Percentiles rank a stretch among this genome's conserved stretches.
Evolutionary conservation across 2,113 vertebrate genomes (phyloP).

Genomic region (Hydrochoerus hydrochaeris): DNA sequence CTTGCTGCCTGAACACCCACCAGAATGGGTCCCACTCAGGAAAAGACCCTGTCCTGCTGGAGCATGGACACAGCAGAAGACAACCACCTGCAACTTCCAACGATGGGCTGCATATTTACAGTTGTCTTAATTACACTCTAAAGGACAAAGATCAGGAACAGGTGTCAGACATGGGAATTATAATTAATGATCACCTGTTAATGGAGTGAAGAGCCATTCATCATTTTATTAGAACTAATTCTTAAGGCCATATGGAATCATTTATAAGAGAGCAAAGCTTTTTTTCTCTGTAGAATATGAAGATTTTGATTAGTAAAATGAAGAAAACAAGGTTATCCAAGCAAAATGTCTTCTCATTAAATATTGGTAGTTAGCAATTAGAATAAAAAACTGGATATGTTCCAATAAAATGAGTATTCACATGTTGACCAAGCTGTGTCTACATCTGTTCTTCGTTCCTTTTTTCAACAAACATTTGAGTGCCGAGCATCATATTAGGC

Average conservation of each 20-base stretch:
- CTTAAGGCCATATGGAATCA: slow-evolving; percentile 56
- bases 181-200: slow-evolving; percentile 77
- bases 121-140: slow-evolving; percentile 69
- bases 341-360: slow-evolving; percentile 28
- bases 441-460: neutral
- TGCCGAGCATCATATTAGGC: neutral
- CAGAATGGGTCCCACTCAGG: neutral
- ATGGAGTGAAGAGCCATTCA: slow-evolving; percentile 67
- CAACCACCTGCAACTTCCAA: slow-evolving; percentile 60
- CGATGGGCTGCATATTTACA: slow-evolving; percentile 63
- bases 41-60: neutral
- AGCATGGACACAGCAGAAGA: neutral
- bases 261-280: slow-evolving; percentile 59
- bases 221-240: slow-evolving; percentile 73
- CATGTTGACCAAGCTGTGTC: neutral
- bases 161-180: slow-evolving; percentile 74
- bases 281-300: slow-evolving; percentile 61
- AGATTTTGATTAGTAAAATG: slow-evolving; percentile 48
- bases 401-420: neutral
- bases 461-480: neutral
- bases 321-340: neutral
- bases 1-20: fast-evolving
- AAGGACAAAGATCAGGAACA: slow-evolving; percentile 75
- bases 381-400: neutral
- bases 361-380: slow-evolving; percentile 38